A percentile compares a stretch with the other conserved stretches of the same genome.
Evolutionary conservation across 2,888 invertebrate species (phyloP).

Genomic region (Itoplectis maculator): DNA sequence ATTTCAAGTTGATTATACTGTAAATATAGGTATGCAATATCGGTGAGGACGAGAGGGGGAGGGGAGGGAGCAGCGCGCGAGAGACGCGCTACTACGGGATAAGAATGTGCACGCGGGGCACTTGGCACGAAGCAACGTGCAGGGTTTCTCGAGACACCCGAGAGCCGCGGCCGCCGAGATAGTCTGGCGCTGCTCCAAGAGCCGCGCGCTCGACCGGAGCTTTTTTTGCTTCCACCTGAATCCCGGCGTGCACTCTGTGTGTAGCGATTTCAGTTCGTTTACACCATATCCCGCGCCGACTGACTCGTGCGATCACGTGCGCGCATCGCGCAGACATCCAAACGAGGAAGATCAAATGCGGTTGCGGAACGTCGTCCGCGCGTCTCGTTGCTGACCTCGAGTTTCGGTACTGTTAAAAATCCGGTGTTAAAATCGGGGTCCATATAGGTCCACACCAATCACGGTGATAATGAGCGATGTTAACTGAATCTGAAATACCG

Average conservation of each 20-base stretch:
- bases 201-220: constrained; percentile 26
- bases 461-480: too few relatives aligned
- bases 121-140: constrained; percentile 52
- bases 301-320: too few relatives aligned
- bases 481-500: too few relatives aligned
- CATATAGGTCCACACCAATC: too few relatives aligned
- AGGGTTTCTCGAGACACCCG: constrained; percentile 46
- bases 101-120: constrained; percentile 55
- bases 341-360: too few relatives aligned
- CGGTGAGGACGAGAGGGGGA: background rate
- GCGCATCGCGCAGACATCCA: too few relatives aligned
- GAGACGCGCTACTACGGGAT: constrained; percentile 56
- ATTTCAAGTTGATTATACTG: constrained; percentile 9
- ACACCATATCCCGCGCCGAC: background rate
- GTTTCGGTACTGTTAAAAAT: too few relatives aligned
- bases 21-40: constrained; percentile 6
- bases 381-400: too few relatives aligned
- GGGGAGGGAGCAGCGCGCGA: constrained; percentile 55
- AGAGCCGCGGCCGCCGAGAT: constrained; percentile 48
- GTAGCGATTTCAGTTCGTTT: background rate
- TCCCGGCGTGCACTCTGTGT: constrained; percentile 20
- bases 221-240: constrained; percentile 51
- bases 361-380: too few relatives aligned
- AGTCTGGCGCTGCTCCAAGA: constrained; percentile 57
- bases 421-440: too few relatives aligned